These are phyloP conservation scores for Danio tinwini DNA, from an alignment of 2,797 vertebrate species.

Conservation along the genomic window DNA sequence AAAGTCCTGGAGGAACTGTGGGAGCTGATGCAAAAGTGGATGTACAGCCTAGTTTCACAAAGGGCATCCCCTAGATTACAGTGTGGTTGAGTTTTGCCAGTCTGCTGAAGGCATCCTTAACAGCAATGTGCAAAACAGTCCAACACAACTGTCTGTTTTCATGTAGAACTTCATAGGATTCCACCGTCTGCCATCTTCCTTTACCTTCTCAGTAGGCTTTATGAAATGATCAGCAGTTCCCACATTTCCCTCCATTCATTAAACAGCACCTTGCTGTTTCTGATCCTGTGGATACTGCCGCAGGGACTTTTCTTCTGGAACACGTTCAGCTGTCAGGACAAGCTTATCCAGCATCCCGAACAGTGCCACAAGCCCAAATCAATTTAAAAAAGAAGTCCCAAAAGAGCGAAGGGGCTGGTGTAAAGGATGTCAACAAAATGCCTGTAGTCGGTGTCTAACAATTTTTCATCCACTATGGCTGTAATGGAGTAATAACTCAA, in stretches of 20 bases:
- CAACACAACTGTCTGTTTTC: conserved; percentile 5
- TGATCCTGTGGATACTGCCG: background rate
- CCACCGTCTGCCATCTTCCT: background rate
- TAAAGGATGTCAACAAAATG: conserved; percentile 22
- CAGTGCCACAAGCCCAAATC: background rate
- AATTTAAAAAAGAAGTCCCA: background rate
- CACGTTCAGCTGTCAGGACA: background rate
- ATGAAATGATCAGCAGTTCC: background rate
- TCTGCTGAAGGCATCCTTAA: conserved; percentile 5
- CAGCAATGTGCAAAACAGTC: background rate
- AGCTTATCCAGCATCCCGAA: background rate
- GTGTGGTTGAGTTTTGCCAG: background rate
- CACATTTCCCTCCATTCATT: conserved; percentile 11
- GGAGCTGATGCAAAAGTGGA: conserved; percentile 9
- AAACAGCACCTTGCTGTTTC: background rate
- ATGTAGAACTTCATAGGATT: background rate
- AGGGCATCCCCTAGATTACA: background rate
- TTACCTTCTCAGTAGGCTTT: background rate
- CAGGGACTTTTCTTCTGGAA: background rate
- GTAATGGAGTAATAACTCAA: conserved; percentile 12
- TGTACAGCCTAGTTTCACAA: background rate
- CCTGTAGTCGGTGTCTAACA: conserved; percentile 3
- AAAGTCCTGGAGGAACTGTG: background rate
- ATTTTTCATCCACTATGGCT: conserved; percentile 2
- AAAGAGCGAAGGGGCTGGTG: conserved; percentile 3